Percentiles rank a stretch among this genome's conserved stretches.
Evolutionary conservation across 2,797 vertebrate species (phyloP).

Genomic region (Pangasius mekongensis): DNA sequence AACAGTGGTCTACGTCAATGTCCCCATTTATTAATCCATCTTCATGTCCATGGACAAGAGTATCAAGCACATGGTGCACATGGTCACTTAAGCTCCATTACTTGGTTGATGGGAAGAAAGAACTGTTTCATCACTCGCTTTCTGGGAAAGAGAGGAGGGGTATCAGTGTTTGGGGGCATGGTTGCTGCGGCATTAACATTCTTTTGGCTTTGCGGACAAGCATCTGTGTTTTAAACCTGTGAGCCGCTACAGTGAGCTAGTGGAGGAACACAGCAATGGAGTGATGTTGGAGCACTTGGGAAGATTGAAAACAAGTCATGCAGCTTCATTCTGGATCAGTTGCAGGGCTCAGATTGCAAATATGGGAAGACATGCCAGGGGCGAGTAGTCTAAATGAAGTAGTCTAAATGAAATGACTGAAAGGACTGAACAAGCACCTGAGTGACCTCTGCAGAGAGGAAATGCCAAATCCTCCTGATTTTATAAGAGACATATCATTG

Average conservation of each 20-base stretch:
- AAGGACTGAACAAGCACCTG: not conserved
- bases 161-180: not conserved
- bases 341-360: constrained; percentile 56
- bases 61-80: constrained; percentile 21
- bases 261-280: not conserved
- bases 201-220: not conserved
- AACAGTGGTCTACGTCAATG: constrained; percentile 1
- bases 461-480: not conserved
- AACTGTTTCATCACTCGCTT: constrained; percentile 13
- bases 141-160: not conserved
- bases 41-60: not conserved
- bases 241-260: not conserved
- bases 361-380: constrained; percentile 53
- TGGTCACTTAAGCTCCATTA: constrained; percentile 32
- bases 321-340: constrained; percentile 65
- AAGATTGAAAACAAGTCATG: constrained; percentile 3
- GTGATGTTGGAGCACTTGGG: not conserved
- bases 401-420: constrained; percentile 17
- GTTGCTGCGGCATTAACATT: not conserved
- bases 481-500: not conserved
- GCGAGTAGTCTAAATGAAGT: not conserved
- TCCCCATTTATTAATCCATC: constrained; percentile 23
- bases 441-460: constrained; percentile 6
- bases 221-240: not conserved
- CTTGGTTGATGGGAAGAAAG: constrained; percentile 26